Evolutionary conservation across 2,888 invertebrate species (phyloP), one percentile per base, ranked within the genome.

Genomic region (Tetragonula carbonaria): DNA sequence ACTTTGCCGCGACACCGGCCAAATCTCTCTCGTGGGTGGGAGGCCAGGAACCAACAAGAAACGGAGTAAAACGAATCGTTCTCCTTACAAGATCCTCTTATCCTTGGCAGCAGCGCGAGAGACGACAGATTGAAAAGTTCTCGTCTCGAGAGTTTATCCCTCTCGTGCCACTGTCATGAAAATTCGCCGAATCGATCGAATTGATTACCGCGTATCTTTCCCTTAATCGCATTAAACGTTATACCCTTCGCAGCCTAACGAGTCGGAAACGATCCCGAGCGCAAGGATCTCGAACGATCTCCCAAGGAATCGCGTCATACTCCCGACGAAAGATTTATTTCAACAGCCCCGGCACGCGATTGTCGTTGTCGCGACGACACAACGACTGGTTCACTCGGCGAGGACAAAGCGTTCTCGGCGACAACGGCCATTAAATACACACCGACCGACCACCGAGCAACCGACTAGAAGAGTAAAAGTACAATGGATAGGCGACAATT

Each of bases 61-160:
- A 84, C 62, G 62, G 75, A 85, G 78, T 85, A 85, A 86, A 89
- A 86, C 84, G 90, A 83, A 88, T 90, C 90, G 88, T 80, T 57
- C 83, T 81, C 75, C 83, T 85, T 85, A 87, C 89, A 80, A 71
- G 83, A 87, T 88, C 79, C 83, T 85, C 82, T 85, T 87, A 78
- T 83, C 70, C 72, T 78, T 80, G 68, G 78, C 66, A 66, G 71
- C 72, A 74, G 72, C 71, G 84, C 67, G 82, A 71, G 80, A 51
- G 82, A 71, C 80, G 55, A 79, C 81, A 88, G 87, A 90, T 90
- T 89, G 90, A 90, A 90, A 89, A 90, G 85, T 89, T 86, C 83
- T 80, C 83, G 68, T 45, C 63, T 65, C 53, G 65, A 23, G 74
- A 66, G 55, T 38, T 57, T 59, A 33, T 38, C 23, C 38, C 59